phyloP scores from a whole-genome alignment of 2,113 vertebrate species.

The Amphilophus citrinellus region DNA sequence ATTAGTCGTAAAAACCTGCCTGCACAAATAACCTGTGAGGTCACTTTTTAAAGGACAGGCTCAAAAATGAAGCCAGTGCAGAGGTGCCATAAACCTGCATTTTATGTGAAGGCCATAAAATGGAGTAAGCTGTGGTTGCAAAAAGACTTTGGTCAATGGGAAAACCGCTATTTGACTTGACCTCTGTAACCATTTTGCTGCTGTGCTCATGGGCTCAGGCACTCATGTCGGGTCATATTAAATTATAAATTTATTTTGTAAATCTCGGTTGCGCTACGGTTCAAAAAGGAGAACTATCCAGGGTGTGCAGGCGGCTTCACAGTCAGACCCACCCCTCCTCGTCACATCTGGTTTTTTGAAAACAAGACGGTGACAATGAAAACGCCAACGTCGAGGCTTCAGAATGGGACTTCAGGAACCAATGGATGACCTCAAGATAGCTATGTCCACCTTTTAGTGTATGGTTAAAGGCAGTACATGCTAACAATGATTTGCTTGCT shows the following conservation, averaged over 20 bases:
- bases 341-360: neutral
- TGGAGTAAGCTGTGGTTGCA: neutral
- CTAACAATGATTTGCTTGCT: neutral
- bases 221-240: neutral
- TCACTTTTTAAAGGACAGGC: too few species aligned
- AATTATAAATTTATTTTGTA: neutral
- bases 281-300: fast-evolving
- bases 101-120: neutral
- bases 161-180: neutral
- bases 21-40: too few species aligned
- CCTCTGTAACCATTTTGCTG: fast-evolving
- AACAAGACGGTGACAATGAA: neutral
- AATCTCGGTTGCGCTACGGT: neutral
- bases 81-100: neutral
- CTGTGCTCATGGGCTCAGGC: neutral
- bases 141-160: neutral
- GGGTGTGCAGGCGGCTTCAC: neutral
- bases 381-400: neutral
- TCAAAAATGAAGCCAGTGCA: neutral
- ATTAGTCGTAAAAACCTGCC: too few species aligned
- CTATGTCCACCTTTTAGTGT: neutral
- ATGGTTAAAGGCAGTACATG: neutral
- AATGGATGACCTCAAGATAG: fast-evolving
- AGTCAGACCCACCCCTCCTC: neutral
- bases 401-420: neutral